Evolutionary conservation across 2,888 invertebrate genomes (phyloP).

Genomic region (Drosophila picticornis): DNA sequence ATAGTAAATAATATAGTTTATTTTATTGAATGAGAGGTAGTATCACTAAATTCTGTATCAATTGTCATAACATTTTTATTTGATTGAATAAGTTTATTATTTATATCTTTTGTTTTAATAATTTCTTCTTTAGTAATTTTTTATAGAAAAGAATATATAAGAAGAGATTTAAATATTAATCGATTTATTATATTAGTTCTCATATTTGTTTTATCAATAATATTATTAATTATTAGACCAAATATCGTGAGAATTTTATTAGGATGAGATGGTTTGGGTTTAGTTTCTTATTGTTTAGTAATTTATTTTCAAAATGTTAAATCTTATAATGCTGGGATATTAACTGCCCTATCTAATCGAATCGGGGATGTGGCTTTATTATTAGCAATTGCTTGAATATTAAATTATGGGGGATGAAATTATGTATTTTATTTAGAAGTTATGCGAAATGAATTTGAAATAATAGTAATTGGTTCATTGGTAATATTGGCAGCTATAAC

Average conservation of each 20-base stretch:
- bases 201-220: conserved; percentile 89
- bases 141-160: conserved; percentile 89
- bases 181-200: conserved; percentile 85
- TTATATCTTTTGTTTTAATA: conserved; percentile 88
- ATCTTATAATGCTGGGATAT: conserved; percentile 90
- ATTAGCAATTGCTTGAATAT: conserved; percentile 87
- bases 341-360: conserved; percentile 91
- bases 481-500: conserved; percentile 87
- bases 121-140: conserved; percentile 89
- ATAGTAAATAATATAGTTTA: conserved; percentile 85
- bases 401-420: conserved; percentile 87
- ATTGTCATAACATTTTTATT: conserved; percentile 87
- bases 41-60: conserved; percentile 79
- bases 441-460: conserved; percentile 85
- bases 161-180: no score
- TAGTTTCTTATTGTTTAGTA: conserved; percentile 90
- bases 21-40: conserved; percentile 87
- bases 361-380: conserved; percentile 90
- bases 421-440: conserved; percentile 87
- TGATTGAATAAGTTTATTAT: conserved; percentile 88
- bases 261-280: conserved; percentile 90
- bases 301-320: conserved; percentile 87
- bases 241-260: conserved; percentile 84
- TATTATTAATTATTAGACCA: conserved; percentile 69
- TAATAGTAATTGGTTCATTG: conserved; percentile 85